A percentile compares a stretch with the other conserved stretches of the same genome.
phyloP scores from a whole-genome alignment of 2,888 invertebrate genomes.

The Boloria euphrosyne region DNA sequence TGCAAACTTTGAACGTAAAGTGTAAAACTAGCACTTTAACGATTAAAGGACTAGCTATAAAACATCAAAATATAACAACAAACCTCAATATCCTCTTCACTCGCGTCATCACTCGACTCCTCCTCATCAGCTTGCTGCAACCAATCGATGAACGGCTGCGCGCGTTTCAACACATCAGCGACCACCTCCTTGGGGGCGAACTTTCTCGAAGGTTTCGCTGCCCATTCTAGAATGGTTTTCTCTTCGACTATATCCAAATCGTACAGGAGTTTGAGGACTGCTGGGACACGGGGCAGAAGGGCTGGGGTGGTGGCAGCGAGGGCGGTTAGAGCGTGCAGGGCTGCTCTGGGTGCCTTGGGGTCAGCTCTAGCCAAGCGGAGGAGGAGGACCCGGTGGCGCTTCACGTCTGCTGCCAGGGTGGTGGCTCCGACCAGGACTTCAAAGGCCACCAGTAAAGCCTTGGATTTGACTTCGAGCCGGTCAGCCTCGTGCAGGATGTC shows the following conservation, averaged over 20 bases:
- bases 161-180: conserved; percentile 95
- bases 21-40: too few species aligned
- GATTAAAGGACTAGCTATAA: too few species aligned
- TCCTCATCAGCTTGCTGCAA: conserved; percentile 98
- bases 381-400: conserved; percentile 89
- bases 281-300: conserved; percentile 93
- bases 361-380: conserved; percentile 91
- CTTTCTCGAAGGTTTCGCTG: conserved; percentile 96
- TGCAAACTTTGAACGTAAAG: too few species aligned
- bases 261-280: conserved; percentile 95
- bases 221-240: conserved; percentile 97
- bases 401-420: conserved; percentile 86
- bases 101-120: conserved; percentile 86
- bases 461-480: conserved; percentile 94
- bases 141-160: conserved; percentile 97
- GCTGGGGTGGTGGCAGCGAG: conserved; percentile 91
- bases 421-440: conserved; percentile 91
- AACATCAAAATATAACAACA: too few species aligned
- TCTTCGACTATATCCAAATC: conserved; percentile 98
- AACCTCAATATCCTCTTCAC: conserved; percentile 87
- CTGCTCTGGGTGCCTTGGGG: conserved; percentile 92
- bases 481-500: conserved; percentile 74
- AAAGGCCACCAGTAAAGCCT: conserved; percentile 95
- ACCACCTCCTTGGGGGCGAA: conserved; percentile 95
- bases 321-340: conserved; percentile 97